Evolutionary conservation across 2,113 vertebrate species (phyloP), one percentile per base, ranked within the genome.

Genomic region (Oriolus oriolus): DNA sequence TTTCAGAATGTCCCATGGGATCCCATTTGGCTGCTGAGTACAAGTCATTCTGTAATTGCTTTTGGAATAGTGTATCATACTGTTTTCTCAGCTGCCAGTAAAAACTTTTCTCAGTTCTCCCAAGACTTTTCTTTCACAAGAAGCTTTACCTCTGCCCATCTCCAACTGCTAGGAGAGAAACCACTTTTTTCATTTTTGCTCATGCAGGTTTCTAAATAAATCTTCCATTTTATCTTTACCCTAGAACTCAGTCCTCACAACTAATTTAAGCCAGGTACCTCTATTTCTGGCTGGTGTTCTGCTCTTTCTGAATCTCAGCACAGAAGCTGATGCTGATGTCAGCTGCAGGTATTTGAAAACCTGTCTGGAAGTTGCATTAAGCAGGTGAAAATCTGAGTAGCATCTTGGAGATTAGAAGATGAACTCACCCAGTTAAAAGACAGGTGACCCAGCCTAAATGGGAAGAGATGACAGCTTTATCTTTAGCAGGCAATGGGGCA

Each of bases 11-110:
- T 94, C 95, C 65, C 66, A 4, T 75, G 81, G 69, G 91, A 89
- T 82, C 74, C 74, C 79, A 16, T 69, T 91, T 93, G 69, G 87
- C 78, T 89, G 69, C 74, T 83, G 65, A 87, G 37, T 60, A 41
- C 52, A 91, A 94, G 68, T 63, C 33, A 63, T 73, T 81, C 84
- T 56, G 53, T 89, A 87, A 90, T 53, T 79, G 89, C 66, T 87
- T 89, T 71, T 80, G 91, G 87, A 92, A 93, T 60, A 73, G 41
- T 65, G 65, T 84, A 82, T 61, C 57, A 41, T 52, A 81, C 52
- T 89, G 87, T 95, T 92, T 96, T 84, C 73, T 89, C 68, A 93
- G 85, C 79, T 94, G 96, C 63, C 68, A 90, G 54, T 77, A 80
- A 93, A 93, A 93, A 50, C 66, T 77, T 89, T 77, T 50, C 37